These are phyloP conservation scores for Monodelphis domestica DNA, from an alignment of 2,797 vertebrate species.

Conservation along the genomic window DNA sequence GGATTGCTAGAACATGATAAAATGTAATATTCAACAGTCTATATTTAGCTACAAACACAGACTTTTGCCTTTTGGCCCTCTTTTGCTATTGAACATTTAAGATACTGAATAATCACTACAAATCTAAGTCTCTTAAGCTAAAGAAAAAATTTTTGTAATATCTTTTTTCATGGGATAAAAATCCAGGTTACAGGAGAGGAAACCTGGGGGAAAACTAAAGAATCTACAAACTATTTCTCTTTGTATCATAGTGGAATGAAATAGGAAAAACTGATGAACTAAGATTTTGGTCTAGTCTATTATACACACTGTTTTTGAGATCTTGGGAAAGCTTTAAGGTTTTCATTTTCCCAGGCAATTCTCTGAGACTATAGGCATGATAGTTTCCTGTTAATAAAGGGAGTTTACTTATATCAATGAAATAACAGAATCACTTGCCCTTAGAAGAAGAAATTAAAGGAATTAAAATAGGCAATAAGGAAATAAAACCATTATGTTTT, in stretches of 20 bases:
- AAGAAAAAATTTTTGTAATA: constrained; percentile 34
- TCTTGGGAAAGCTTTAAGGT: neutral
- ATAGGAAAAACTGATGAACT: constrained; percentile 6
- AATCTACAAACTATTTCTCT: constrained; percentile 3
- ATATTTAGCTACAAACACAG: neutral
- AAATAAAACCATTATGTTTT: no score
- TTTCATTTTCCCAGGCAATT: neutral
- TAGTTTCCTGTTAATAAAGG: neutral
- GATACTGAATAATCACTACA: constrained; percentile 11
- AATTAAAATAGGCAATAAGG: no score
- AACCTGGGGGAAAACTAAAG: neutral
- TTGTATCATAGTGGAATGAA: neutral
- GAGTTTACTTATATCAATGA: neutral
- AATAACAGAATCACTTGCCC: no score
- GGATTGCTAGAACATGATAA: neutral
- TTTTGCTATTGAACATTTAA: constrained; percentile 39
- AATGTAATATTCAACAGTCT: constrained; percentile 27
- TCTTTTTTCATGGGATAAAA: neutral
- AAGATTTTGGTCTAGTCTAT: neutral
- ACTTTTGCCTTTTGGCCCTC: constrained; percentile 24
- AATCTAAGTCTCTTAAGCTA: constrained; percentile 29
- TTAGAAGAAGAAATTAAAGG: no score
- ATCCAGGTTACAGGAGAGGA: neutral
- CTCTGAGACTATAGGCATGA: neutral
- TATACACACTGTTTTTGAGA: neutral